Conservation (phyloP, 2,797 vertebrate species). For the Adelosebastes latens region DNA sequence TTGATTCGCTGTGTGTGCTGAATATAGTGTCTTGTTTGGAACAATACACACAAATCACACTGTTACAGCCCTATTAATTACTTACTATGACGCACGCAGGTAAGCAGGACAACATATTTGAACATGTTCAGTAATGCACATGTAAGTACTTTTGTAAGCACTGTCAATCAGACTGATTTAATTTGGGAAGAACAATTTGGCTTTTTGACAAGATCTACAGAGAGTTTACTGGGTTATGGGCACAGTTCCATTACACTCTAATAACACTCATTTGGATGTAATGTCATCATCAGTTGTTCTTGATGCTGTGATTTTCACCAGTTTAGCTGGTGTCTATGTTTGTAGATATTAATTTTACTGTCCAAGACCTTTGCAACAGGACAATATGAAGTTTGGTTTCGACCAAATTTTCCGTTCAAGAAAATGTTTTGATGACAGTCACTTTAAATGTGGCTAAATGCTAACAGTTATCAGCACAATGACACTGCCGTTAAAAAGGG, state of each 20-base stretch:
- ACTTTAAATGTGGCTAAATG: neutral
- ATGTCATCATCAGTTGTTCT: neutral
- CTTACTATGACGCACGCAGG: fast-evolving
- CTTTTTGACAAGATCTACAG: neutral
- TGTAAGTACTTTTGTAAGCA: neutral
- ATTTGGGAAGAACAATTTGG: neutral
- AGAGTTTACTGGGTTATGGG: neutral
- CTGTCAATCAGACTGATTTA: neutral
- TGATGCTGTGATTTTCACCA: neutral
- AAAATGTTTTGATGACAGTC: neutral
- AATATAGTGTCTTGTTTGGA: neutral
- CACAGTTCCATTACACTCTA: neutral
- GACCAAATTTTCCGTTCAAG: neutral
- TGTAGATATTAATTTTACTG: neutral
- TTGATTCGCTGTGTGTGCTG: neutral
- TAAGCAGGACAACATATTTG: neutral
- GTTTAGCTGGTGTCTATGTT: neutral
- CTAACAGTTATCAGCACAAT: neutral
- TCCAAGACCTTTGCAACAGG: too few relatives aligned
- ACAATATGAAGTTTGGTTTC: neutral
- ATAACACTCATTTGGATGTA: neutral
- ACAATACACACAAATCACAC: neutral
- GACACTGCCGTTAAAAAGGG: neutral
- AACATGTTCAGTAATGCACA: neutral
- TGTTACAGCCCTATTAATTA: neutral